Base-by-base conservation (phyloP, 2,888 invertebrate genomes). In the Amphiduros pacificus region DNA sequence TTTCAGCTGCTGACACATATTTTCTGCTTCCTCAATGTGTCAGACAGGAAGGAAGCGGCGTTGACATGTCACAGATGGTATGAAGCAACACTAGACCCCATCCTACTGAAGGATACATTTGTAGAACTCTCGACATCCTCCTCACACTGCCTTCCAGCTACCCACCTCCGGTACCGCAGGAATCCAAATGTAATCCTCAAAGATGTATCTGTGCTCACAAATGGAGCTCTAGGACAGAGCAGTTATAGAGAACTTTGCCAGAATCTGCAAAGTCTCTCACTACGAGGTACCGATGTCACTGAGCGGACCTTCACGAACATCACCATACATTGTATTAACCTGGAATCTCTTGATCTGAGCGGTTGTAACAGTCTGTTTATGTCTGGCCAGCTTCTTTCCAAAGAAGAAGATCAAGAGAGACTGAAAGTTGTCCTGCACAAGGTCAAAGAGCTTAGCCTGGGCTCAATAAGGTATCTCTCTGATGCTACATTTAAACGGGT, bases 401-500 rank as follows among this genome's bases (percentile, higher is more conserved):
- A 86, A 31, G 83, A 86, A 54, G 83, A 85, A 14, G 88, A 89
- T 49, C 56, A 72, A 2, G 65, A 67, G 41, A 36, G 56, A 9
- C 49, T 78, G 26, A 65, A 67, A 48, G 26, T 56, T 4, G 62
- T 63, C 1, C 65, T 79, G 41, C 54, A 60, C 61, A 85, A 86
- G 65, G 81, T 91, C 14, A 85, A 84, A 64, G 83, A 84, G 57
- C 81, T 91, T 27, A 88, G 87, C 60, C 79, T 91, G 60, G 86
- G 87, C 24, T 87, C 87, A 41, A 89, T 91, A 75, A 86, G 89
- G 67, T 90, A 90, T 77, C 82, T 91, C 40, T 89, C 90, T 1
- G 91, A 91, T 85, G 88, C 88, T n/a, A 84, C 90, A 14, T 87
- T 91, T 56, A 86, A 87, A 72, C 86, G 90, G 72, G 85, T 91